A percentile compares a stretch with the other conserved stretches of the same genome.
Evolutionary conservation across 2,113 vertebrate genomes (phyloP).

Genomic region (Ictidomys tridecemlineatus): DNA sequence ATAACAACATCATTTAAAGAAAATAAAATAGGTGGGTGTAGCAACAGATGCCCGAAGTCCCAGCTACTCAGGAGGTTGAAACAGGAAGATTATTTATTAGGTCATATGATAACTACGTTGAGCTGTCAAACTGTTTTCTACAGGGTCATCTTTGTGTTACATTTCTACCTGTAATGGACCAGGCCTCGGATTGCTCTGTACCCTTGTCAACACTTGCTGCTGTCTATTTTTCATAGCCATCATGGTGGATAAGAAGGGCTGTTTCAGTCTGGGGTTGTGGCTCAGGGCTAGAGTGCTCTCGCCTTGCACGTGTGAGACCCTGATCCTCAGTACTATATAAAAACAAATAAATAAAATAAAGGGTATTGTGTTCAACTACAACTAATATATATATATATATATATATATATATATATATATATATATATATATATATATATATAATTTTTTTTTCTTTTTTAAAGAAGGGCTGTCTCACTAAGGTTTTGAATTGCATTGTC

Average conservation of each 20-base stretch:
- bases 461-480: background rate
- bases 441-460: no score
- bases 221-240: background rate
- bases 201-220: background rate
- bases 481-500: background rate
- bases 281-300: no score
- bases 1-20: background rate
- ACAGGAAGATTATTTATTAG: no score
- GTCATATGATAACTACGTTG: background rate
- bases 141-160: background rate
- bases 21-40: no score
- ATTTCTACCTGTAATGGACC: accelerated
- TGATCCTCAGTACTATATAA: no score
- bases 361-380: no score
- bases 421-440: no score
- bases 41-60: background rate
- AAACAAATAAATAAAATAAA: no score
- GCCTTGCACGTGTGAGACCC: no score
- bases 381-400: no score
- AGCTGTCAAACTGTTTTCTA: background rate
- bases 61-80: background rate
- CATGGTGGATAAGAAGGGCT: background rate
- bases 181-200: background rate
- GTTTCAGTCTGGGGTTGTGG: background rate
- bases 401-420: no score